Conservation (phyloP, 2,888 invertebrate species). For the Notodonta ziczac region DNA sequence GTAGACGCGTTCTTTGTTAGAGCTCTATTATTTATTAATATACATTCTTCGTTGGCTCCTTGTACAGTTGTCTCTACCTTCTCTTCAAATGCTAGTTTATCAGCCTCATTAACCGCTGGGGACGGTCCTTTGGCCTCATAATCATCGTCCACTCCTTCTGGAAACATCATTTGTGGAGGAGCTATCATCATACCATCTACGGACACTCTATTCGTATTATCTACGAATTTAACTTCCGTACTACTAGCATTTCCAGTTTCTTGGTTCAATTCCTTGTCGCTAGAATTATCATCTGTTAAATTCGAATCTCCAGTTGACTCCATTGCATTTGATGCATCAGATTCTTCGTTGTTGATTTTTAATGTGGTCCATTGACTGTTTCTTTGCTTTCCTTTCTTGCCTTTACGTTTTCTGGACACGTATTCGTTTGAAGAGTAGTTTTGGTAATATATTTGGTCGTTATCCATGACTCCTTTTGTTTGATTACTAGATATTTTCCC, state of each 20-base stretch:
- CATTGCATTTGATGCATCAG: slow-evolving; percentile 13
- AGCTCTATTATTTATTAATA: slow-evolving; percentile 39
- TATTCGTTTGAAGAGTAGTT: slow-evolving; percentile 21
- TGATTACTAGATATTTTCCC: neutral
- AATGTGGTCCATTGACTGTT: slow-evolving; percentile 7
- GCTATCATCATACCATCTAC: slow-evolving; percentile 20
- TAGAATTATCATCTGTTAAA: slow-evolving; percentile 23
- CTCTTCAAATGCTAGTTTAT: slow-evolving; percentile 3
- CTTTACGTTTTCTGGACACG: slow-evolving; percentile 21
- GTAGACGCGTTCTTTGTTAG: slow-evolving; percentile 55
- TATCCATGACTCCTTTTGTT: slow-evolving; percentile 19
- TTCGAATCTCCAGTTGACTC: slow-evolving; percentile 16
- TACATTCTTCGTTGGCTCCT: slow-evolving; percentile 6
- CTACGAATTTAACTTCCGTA: neutral
- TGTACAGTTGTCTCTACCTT: neutral
- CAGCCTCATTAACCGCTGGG: slow-evolving; percentile 6
- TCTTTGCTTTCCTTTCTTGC: slow-evolving; percentile 24
- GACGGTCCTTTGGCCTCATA: slow-evolving; percentile 3
- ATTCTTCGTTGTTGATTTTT: slow-evolving; percentile 19
- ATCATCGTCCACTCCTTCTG: neutral
- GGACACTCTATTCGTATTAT: slow-evolving; percentile 12
- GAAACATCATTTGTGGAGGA: slow-evolving; percentile 15
- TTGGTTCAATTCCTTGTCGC: slow-evolving; percentile 22
- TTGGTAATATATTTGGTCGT: slow-evolving; percentile 11
- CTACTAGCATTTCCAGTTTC: slow-evolving; percentile 5